A percentile compares a stretch with the other conserved stretches of the same genome.
phyloP scores from a whole-genome alignment of 2,888 invertebrate genomes.

The Furcula furcula region DNA sequence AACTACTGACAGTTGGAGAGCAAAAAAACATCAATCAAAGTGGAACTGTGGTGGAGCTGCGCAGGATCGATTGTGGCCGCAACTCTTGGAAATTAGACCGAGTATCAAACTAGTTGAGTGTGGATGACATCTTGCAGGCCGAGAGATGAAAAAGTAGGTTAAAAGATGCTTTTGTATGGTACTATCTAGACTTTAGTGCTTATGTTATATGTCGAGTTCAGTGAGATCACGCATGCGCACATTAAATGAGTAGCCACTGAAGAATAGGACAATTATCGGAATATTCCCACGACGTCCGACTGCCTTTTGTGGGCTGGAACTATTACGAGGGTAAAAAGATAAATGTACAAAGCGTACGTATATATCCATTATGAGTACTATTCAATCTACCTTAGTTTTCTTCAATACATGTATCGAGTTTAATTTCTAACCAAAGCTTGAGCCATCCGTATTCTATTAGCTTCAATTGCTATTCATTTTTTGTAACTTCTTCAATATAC shows the following conservation, averaged over 20 bases:
- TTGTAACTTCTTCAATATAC: too few species aligned
- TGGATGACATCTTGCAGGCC: constrained; percentile 28
- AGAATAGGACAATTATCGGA: constrained; percentile 46
- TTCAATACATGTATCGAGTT: too few species aligned
- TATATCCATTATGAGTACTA: too few species aligned
- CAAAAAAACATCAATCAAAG: constrained; percentile 20
- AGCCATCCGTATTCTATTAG: too few species aligned
- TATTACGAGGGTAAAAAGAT: constrained; percentile 31
- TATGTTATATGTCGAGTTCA: constrained; percentile 4
- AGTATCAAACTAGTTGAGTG: constrained; percentile 24
- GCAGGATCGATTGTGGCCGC: constrained; percentile 17
- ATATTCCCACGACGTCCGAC: constrained; percentile 50
- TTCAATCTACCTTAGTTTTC: too few species aligned
- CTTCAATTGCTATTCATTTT: too few species aligned
- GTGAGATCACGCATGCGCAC: constrained; percentile 28
- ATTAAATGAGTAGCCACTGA: constrained; percentile 15
- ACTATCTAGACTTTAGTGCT: constrained; percentile 4
- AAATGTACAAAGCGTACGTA: too few species aligned
- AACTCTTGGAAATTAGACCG: constrained; percentile 20
- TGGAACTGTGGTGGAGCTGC: too few species aligned
- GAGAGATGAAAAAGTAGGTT: constrained; percentile 41
- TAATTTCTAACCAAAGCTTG: too few species aligned
- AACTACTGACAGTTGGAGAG: constrained; percentile 8
- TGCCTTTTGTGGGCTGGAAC: constrained; percentile 33
- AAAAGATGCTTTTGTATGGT: constrained; percentile 36